Evolutionary conservation across 2,113 vertebrate species (phyloP), one percentile per base, ranked within the genome.

Genomic region (Melospiza georgiana): DNA sequence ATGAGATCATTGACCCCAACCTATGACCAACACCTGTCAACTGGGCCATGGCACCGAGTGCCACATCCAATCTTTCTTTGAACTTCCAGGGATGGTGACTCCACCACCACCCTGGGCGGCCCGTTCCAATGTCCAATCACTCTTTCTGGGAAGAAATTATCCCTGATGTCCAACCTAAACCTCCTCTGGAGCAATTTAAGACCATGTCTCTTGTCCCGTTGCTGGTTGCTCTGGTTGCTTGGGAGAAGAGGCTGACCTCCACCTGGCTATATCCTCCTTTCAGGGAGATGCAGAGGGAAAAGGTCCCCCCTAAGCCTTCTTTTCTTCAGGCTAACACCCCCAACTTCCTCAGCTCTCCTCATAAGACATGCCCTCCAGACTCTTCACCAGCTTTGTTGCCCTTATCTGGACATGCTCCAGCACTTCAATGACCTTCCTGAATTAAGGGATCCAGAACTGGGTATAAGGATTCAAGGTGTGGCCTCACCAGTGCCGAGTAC

Each of bases 61-160:
- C 11, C 16, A 20, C 0, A 0, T 62, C 19, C 19, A 1, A 0
- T 37, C 37, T 46, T 52, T 67, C 9, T 25, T 11, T 41, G 12
- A 9, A 61, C 3, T 9, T 68, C 13, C 39, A 83, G 24, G 23
- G 11, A 30, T 8, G 7, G 6, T 41, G 11, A 35, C n/a, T 25
- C 39, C 5, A 28, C 7, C 23, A 46, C 12, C 5, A 14, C 20
- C 17, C 25, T 76, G 41, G 11, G 41, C 11, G 68, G 12, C 22
- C 30, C n/a, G 22, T 48, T 68, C 25, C 21, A 55, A 19, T 19
- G 10, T 48, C n/a, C 15, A 62, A 62, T 41, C 30, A 48, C 11
- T 2, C 3, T 19, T 41, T 27, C 48, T 46, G n/a, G 20, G 46
- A 75, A 89, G 28, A 76, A 76, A 41, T 75, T 54, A 39, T 39